Base-by-base conservation (phyloP, 2,888 invertebrate genomes). In the Polia nebulosa region DNA sequence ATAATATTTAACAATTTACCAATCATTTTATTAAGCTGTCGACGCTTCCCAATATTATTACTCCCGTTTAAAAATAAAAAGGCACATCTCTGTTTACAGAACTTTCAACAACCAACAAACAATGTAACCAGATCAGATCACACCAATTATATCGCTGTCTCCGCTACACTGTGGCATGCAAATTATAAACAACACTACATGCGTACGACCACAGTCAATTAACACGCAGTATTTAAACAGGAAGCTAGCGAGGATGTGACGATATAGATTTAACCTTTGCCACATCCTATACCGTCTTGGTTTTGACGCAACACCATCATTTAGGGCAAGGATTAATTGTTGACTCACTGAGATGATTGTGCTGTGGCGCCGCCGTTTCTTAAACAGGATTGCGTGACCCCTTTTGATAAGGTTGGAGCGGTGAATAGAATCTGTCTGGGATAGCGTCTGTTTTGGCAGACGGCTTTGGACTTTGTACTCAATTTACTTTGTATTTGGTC, bases 251-350 rank as follows among this genome's bases (percentile, higher is more conserved):
- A 94, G 95, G 95, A 95, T 94, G 91, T 93, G 91, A 88, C 89
- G 90, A 91, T 94, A 94, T 95, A 82, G 94, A 93, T 95, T 95
- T 95, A 95, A 95, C 95, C 95, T 95, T 91, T 93, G 90, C 74
- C 91, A 92, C 93, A 93, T 95, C 95, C 95, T 91, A 92, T 81
- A 88, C 81, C 90, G 89, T 94, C 94, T 94, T 94, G 90, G 90
- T 90, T 88, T 89, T 83, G 84, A 88, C 87, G 86, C 87, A 85
- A 85, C 83, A 58, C 64, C 77, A 78, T 87, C 84, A 91, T 88
- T 89, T 82, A 83, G 89, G 80, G 70, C 90, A 85, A 84, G 87
- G 85, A 86, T 88, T 87, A 88, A 89, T 65, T 83, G 84, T 74
- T 91, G 90, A 92, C 80, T 91, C 91, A 92, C 76, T 83, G 81